These are phyloP conservation scores for Vanessa tameamea DNA, from an alignment of 1,140 invertebrate species.

Conservation along the genomic window DNA sequence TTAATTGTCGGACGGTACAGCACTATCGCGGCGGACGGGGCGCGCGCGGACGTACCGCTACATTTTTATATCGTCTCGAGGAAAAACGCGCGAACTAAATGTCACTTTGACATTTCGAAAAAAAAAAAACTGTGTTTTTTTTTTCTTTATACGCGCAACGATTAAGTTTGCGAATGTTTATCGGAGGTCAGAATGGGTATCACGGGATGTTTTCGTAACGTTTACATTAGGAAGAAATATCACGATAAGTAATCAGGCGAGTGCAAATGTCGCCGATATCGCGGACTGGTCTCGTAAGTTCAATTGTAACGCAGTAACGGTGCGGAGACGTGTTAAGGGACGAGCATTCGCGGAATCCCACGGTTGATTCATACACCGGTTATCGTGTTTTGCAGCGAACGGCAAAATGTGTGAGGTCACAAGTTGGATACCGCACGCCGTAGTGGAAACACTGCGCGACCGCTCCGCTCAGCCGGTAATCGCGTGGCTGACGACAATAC, in stretches of 20 bases:
- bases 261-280: constrained; percentile 75
- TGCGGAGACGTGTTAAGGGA: constrained; percentile 51
- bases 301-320: constrained; percentile 39
- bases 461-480: constrained; percentile 64
- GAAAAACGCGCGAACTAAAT: constrained; percentile 55
- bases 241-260: constrained; percentile 68
- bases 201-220: constrained; percentile 49
- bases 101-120: constrained; percentile 41
- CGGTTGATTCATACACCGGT: constrained; percentile 77
- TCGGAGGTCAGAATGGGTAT: constrained; percentile 50
- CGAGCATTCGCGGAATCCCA: constrained; percentile 69
- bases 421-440: constrained; percentile 77
- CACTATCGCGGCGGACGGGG: constrained; percentile 69
- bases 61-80: constrained; percentile 45
- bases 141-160: not conserved
- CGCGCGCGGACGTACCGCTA: constrained; percentile 62
- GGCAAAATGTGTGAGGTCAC: constrained; percentile 69
- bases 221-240: constrained; percentile 64
- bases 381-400: constrained; percentile 62
- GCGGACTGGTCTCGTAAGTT: constrained; percentile 39
- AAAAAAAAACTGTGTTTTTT: constrained; percentile 29
- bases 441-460: constrained; percentile 67
- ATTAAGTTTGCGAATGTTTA: constrained; percentile 38
- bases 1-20: constrained; percentile 72
- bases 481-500: constrained; percentile 67